Evolutionary conservation across 2,113 vertebrate genomes (phyloP).

Genomic region (Aleadryas rufinucha): DNA sequence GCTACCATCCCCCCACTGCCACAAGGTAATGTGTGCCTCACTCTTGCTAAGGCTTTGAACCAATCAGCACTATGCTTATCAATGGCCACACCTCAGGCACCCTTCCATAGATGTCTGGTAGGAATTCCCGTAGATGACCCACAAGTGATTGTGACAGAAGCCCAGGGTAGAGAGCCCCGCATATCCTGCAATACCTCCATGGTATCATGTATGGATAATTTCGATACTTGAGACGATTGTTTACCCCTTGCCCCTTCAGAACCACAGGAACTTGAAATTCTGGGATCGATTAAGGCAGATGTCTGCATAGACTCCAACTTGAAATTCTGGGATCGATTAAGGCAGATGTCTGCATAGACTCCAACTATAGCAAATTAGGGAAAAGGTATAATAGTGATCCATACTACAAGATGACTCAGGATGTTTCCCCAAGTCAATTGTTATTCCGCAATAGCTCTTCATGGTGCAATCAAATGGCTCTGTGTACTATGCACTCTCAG

Average conservation of each 20-base stretch:
- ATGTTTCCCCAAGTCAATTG: too few relatives aligned
- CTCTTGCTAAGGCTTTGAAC: background rate
- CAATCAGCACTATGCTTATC: background rate
- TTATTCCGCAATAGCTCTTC: too few relatives aligned
- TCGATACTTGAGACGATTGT: fast-evolving
- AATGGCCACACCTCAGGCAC: background rate
- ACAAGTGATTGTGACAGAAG: background rate
- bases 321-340: background rate
- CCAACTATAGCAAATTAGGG: too few relatives aligned
- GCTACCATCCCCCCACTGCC: background rate
- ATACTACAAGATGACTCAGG: too few relatives aligned
- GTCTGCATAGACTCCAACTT: background rate
- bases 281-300: too few relatives aligned
- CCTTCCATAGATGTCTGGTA: background rate
- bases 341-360: background rate
- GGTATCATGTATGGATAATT: background rate
- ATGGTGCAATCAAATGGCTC: background rate
- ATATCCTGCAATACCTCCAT: background rate
- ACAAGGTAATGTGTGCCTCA: background rate
- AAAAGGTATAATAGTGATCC: too few relatives aligned
- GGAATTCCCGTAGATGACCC: background rate
- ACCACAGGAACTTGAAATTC: background rate
- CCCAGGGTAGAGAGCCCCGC: fast-evolving
- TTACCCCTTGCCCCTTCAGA: background rate
- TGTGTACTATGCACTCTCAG: background rate